A percentile compares a stretch with the other conserved stretches of the same genome.
Evolutionary conservation across 2,888 invertebrate species (phyloP).

Genomic region (Netelia melanura): DNA sequence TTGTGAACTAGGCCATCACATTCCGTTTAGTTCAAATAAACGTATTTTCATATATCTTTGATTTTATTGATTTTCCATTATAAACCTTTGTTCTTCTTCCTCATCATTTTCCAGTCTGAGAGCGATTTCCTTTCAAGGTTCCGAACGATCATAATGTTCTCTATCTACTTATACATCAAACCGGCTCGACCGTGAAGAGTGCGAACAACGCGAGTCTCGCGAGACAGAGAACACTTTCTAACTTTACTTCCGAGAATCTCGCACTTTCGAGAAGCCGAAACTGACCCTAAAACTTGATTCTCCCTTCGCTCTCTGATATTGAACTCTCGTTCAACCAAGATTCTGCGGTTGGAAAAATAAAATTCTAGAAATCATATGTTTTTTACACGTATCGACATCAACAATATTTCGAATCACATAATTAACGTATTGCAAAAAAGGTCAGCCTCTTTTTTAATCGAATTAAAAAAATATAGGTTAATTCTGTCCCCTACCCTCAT

Average conservation of each 20-base stretch:
- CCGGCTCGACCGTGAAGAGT: constrained; percentile 14
- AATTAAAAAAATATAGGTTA: too few species aligned
- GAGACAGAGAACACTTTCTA: constrained; percentile 50
- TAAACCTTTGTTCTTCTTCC: not conserved
- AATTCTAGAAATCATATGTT: too few species aligned
- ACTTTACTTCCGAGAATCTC: constrained; percentile 36
- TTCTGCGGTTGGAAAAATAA: not conserved
- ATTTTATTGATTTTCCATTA: not conserved
- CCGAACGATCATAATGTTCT: constrained; percentile 18
- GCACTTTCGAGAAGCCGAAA: not conserved
- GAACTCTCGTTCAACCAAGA: constrained; percentile 5
- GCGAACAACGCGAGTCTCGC: not conserved
- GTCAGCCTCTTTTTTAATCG: too few species aligned
- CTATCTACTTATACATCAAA: constrained; percentile 30
- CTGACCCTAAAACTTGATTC: constrained; percentile 26
- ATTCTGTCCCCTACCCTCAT: not conserved
- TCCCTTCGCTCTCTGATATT: not conserved
- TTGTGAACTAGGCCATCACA: not conserved
- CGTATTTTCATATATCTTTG: constrained; percentile 17
- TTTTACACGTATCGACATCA: too few species aligned
- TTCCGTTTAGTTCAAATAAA: constrained; percentile 30
- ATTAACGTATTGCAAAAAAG: too few species aligned
- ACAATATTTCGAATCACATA: too few species aligned
- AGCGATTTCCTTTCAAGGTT: constrained; percentile 2
- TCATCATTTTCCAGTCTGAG: not conserved